Evolutionary conservation across 2,888 invertebrate genomes (phyloP).

Genomic region (Dicycla oo): DNA sequence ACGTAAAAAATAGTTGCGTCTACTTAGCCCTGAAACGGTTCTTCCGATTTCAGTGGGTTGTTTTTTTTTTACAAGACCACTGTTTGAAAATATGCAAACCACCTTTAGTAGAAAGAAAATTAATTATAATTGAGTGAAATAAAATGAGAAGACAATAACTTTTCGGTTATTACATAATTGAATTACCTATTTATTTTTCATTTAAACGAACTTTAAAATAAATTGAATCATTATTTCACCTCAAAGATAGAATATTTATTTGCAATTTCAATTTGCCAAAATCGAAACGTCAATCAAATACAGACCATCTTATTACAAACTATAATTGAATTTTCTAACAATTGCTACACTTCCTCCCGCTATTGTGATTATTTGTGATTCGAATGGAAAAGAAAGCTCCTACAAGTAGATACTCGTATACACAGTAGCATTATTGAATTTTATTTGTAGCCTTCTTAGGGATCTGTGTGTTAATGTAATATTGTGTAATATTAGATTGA

Average conservation of each 20-base stretch:
- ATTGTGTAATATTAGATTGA: too few species aligned
- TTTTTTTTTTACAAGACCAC: too few species aligned
- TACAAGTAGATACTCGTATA: neutral
- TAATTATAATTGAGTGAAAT: too few species aligned
- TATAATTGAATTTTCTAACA: constrained; percentile 45
- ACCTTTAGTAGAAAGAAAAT: too few species aligned
- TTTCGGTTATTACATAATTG: too few species aligned
- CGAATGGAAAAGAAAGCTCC: constrained; percentile 38
- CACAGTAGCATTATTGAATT: too few species aligned
- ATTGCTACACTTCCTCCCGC: constrained; percentile 21
- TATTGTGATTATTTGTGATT: constrained; percentile 11
- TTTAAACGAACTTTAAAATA: neutral
- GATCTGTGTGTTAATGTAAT: too few species aligned
- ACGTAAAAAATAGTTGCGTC: neutral
- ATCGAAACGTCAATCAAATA: constrained; percentile 40
- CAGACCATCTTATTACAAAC: constrained; percentile 19
- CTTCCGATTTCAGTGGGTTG: neutral
- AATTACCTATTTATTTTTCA: too few species aligned
- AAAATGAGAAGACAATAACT: too few species aligned
- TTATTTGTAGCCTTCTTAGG: too few species aligned
- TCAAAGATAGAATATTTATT: constrained; percentile 21
- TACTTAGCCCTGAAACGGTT: neutral
- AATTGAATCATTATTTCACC: constrained; percentile 5
- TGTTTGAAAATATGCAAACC: too few species aligned
- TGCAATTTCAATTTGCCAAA: constrained; percentile 26